Base-by-base conservation (phyloP, 2,797 vertebrate species). In the Alcedo atthis region DNA sequence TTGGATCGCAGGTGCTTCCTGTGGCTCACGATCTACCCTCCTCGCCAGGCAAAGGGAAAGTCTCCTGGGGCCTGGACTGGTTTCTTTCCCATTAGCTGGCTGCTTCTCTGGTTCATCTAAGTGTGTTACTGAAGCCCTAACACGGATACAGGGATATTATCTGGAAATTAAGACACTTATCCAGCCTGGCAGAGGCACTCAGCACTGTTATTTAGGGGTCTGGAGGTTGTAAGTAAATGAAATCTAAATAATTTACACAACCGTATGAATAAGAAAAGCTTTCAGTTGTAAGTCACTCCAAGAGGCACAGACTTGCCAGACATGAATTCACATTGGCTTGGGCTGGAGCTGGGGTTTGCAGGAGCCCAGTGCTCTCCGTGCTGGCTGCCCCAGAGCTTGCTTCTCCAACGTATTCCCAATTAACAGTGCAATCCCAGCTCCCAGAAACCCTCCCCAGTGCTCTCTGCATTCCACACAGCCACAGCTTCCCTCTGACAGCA, bases 1-100 rank as follows among this genome's bases (percentile, higher is more conserved):
- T 6, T 12, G 71, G 57, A 25, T 0, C n/a, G 58, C 92, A 95
- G 93, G 73, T 92, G 92, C 83, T 92, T 95, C 90, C 94, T 92
- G 91, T 7, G 8, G 71, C 80, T 58, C 76, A 25, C 48, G 90
- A 81, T 71, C 67, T 79, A 2, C 45, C n/a, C 81, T 84, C 46
- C 68, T 91, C 63, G 69, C 53, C 19, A 84, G 74, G 87, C 77
- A 89, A 55, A 63, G 62, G 28, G 53, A 62, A 92, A 37, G 49
- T 74, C 95, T 81, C 91, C 33, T 0, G 30, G 70, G 89, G 26
- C 81, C 79, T 45, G 33, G 6, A 30, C 57, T 91, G 85, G 67
- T 68, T 88, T 80, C 91, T 70, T 81, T 85, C 85, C 83, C 88
- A 70, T 82, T 64, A 94, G 64, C 83, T 85, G 61, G 24, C 83